Conservation (phyloP, 2,113 vertebrate genomes). For the Panthera uncia region DNA sequence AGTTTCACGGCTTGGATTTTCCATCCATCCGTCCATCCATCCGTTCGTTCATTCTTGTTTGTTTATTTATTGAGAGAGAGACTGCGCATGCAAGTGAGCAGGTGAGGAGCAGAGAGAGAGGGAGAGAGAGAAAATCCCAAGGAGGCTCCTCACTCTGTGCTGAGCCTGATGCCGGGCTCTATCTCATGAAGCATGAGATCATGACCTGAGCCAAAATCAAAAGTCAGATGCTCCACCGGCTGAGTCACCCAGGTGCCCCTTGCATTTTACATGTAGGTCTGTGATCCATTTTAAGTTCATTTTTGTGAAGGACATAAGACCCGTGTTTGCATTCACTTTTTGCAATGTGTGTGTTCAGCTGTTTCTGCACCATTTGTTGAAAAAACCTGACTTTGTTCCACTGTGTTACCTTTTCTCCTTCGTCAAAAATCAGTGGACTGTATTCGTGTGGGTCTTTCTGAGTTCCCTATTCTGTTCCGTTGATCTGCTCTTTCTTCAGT, state of each 20-base stretch:
- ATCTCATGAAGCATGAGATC: too few relatives aligned
- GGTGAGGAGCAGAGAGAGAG: too few relatives aligned
- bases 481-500: neutral
- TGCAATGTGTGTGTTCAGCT: neutral
- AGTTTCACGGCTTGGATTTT: neutral
- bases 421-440: neutral
- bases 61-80: too few relatives aligned
- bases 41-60: too few relatives aligned
- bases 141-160: too few relatives aligned
- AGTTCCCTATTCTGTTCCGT: neutral
- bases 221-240: too few relatives aligned
- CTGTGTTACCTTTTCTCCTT: neutral
- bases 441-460: neutral
- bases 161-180: too few relatives aligned
- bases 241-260: too few relatives aligned
- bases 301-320: neutral
- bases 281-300: neutral
- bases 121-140: too few relatives aligned
- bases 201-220: too few relatives aligned
- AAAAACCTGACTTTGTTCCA: neutral
- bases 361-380: neutral
- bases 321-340: neutral
- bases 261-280: neutral
- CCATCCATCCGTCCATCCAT: neutral
- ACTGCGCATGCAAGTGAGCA: accelerated